A percentile compares a stretch with the other conserved stretches of the same genome.
Evolutionary conservation across 1,140 invertebrate genomes (phyloP).

Genomic region (Paraescarpia echinospica): DNA sequence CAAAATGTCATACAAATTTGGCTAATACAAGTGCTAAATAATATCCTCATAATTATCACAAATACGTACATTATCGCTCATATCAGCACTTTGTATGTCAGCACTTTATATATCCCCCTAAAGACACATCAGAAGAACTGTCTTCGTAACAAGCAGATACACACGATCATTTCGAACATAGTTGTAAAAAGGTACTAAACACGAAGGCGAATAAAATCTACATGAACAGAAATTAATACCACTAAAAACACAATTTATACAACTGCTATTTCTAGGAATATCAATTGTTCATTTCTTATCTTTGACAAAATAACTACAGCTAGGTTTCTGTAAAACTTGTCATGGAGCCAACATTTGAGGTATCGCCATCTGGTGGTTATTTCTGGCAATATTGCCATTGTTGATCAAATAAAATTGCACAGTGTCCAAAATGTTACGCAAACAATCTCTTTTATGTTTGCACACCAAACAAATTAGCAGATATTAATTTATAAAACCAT

Average conservation of each 20-base stretch:
- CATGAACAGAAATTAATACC: neutral
- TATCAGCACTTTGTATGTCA: neutral
- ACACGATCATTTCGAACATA: neutral
- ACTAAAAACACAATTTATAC: neutral
- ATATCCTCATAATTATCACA: slow-evolving; percentile 1
- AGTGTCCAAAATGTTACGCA: neutral
- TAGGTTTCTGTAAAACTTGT: too few species aligned
- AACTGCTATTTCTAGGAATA: too few species aligned
- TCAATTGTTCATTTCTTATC: too few species aligned
- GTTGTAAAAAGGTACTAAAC: neutral
- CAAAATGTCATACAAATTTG: neutral
- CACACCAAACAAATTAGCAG: neutral
- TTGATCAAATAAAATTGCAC: neutral
- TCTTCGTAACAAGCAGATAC: neutral
- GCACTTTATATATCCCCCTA: neutral
- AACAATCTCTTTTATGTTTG: neutral
- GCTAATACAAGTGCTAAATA: neutral
- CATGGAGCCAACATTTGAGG: too few species aligned
- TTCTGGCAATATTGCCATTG: neutral
- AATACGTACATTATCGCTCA: neutral
- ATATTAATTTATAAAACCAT: neutral
- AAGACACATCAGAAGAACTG: neutral
- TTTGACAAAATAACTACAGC: too few species aligned
- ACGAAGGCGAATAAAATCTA: neutral
- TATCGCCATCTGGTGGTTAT: neutral